Conservation (phyloP, 2,888 invertebrate genomes). For the Allacma fusca region DNA sequence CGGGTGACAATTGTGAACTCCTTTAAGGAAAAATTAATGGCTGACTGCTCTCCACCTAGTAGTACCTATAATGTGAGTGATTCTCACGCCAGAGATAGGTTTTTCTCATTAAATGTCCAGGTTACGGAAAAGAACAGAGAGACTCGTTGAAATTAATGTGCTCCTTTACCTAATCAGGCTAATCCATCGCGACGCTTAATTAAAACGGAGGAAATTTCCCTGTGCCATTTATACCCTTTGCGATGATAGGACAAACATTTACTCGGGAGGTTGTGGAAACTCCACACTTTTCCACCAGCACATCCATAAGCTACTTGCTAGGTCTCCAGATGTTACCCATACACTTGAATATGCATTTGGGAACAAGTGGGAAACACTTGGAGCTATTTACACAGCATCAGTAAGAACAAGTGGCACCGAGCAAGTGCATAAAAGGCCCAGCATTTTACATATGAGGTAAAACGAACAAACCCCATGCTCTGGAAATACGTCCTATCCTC, state of each 20-base stretch:
- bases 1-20: conserved; percentile 23
- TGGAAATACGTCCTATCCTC: no score
- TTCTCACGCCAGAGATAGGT: not conserved
- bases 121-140: conserved; percentile 12
- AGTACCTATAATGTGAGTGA: not conserved
- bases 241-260: not conserved
- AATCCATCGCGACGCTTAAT: conserved; percentile 47
- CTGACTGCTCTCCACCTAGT: conserved; percentile 1
- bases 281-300: not conserved
- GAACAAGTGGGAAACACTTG: conserved; percentile 6
- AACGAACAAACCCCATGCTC: not conserved
- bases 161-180: conserved; percentile 41
- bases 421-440: not conserved
- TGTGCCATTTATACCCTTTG: conserved; percentile 14
- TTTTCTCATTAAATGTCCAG: conserved; percentile 20
- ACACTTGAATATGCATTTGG: conserved; percentile 13
- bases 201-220: conserved; percentile 43
- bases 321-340: conserved; percentile 6
- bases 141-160: conserved; percentile 35
- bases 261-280: not conserved
- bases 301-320: conserved; percentile 1
- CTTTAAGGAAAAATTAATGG: conserved; percentile 7
- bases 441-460: not conserved
- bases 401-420: not conserved
- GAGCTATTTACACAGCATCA: not conserved